A percentile compares a stretch with the other conserved stretches of the same genome.
Conservation (phyloP, 2,797 vertebrate species). For the Crocodylus rhombifer region DNA sequence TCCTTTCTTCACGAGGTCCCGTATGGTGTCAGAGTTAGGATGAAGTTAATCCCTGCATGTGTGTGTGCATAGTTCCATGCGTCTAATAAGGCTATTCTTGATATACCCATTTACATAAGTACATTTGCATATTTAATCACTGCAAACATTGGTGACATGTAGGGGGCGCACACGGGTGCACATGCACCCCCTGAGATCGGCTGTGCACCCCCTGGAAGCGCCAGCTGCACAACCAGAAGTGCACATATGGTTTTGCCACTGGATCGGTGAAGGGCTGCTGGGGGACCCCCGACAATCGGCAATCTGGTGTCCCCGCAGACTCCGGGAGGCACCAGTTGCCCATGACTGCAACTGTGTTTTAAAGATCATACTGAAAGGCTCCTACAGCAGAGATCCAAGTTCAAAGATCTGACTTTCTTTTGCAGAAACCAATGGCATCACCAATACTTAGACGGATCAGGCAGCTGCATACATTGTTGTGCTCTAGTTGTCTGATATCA, state of each 20-base stretch:
- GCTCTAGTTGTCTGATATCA: slow-evolving; percentile 6
- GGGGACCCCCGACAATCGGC: too few species aligned
- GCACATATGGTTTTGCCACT: too few species aligned
- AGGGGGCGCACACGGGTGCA: too few species aligned
- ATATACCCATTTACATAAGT: neutral
- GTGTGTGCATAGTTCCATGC: neutral
- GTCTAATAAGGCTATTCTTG: too few species aligned
- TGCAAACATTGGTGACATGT: neutral
- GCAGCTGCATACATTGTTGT: neutral
- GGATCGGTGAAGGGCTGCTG: too few species aligned
- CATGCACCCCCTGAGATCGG: too few species aligned
- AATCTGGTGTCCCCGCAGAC: too few species aligned
- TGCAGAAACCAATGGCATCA: neutral
- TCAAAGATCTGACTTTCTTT: neutral
- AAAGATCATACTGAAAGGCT: slow-evolving; percentile 22
- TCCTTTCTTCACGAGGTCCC: neutral
- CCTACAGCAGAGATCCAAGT: slow-evolving; percentile 18
- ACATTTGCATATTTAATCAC: neutral
- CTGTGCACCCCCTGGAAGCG: too few species aligned
- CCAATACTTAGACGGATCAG: fast-evolving
- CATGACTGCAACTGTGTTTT: neutral
- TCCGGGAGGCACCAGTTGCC: too few species aligned
- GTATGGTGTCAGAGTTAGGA: fast-evolving
- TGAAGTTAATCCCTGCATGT: fast-evolving
- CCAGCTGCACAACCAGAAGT: too few species aligned